These are phyloP conservation scores for Bicyclus anynana DNA, from an alignment of 1,140 invertebrate species.

Conservation along the genomic window DNA sequence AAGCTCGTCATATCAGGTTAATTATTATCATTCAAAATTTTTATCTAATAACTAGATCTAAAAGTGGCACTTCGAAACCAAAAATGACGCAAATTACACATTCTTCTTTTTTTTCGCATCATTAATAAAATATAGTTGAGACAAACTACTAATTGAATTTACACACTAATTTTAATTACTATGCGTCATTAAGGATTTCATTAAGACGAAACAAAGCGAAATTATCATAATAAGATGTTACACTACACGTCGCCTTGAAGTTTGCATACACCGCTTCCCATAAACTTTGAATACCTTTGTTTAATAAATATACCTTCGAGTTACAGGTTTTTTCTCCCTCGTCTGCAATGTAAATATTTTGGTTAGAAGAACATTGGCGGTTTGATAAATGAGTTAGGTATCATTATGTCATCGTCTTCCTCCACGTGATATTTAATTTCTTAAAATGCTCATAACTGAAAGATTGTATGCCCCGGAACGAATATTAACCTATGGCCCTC, in stretches of 20 bases:
- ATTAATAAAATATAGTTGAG: too few relatives aligned
- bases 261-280: slow-evolving; percentile 1
- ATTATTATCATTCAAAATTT: too few relatives aligned
- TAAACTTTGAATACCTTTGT: background rate
- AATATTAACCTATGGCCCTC: too few relatives aligned
- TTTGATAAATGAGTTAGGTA: background rate
- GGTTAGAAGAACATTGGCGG: background rate
- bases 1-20: too few relatives aligned
- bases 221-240: slow-evolving; percentile 1
- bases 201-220: slow-evolving; percentile 1
- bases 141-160: too few relatives aligned
- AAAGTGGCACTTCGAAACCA: too few relatives aligned
- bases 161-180: background rate
- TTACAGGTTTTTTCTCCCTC: background rate
- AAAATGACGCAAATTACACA: too few relatives aligned
- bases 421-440: too few relatives aligned
- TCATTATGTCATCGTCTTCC: background rate
- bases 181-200: background rate
- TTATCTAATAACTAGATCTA: too few relatives aligned
- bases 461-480: too few relatives aligned
- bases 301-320: background rate
- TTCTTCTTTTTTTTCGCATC: too few relatives aligned
- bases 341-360: background rate
- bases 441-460: too few relatives aligned
- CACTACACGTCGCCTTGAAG: background rate